These are phyloP conservation scores for Zele albiditarsus DNA, from an alignment of 2,888 invertebrate species.

Conservation along the genomic window DNA sequence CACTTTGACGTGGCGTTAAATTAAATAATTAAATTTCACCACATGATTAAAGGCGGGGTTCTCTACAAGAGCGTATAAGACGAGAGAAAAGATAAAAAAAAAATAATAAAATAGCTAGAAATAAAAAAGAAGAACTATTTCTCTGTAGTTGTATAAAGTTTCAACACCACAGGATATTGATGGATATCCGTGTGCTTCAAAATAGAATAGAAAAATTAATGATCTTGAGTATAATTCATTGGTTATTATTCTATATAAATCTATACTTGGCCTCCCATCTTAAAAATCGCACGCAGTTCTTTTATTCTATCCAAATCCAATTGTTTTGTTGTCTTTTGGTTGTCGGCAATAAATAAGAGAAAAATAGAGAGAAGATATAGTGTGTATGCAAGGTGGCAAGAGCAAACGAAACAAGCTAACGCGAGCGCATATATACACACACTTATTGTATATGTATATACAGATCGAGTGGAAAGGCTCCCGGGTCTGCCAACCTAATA, in stretches of 20 bases:
- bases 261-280: neutral
- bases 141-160: neutral
- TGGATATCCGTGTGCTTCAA: constrained; percentile 16
- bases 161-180: constrained; percentile 38
- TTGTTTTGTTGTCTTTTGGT: neutral
- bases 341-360: neutral
- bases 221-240: constrained; percentile 31
- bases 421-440: neutral
- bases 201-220: constrained; percentile 12
- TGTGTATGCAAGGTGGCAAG: neutral
- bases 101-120: neutral
- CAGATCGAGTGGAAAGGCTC: constrained; percentile 63
- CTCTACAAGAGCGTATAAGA: neutral
- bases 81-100: neutral
- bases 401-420: neutral
- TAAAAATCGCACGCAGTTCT: constrained; percentile 22
- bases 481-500: constrained; percentile 71
- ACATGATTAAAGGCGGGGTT: constrained; percentile 35
- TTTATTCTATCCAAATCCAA: neutral
- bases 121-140: neutral
- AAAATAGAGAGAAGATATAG: neutral
- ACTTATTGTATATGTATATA: constrained; percentile 43
- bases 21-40: constrained; percentile 35
- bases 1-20: constrained; percentile 7
- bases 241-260: constrained; percentile 9